These are phyloP conservation scores for Chelonus insularis DNA, from an alignment of 1,140 invertebrate genomes.

Conservation along the genomic window DNA sequence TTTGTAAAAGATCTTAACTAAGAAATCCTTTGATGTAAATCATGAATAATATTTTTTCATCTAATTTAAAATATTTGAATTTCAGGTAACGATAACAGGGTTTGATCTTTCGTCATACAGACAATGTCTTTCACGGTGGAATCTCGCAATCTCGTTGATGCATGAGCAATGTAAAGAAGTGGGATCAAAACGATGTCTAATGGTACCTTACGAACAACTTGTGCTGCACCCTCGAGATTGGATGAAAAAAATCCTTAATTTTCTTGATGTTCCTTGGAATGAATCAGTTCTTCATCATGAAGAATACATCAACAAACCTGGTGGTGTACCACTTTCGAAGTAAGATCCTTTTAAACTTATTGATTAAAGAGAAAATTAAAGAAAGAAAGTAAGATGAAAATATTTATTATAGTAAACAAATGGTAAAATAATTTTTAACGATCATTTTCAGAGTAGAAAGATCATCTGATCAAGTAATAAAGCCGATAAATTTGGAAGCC, in stretches of 20 bases:
- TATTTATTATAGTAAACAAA: too few species aligned
- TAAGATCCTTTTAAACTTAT: too few species aligned
- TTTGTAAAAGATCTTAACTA: too few species aligned
- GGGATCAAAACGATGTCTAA: conserved; percentile 81
- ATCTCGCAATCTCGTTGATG: conserved; percentile 92
- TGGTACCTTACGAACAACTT: conserved; percentile 95
- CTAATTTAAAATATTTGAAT: conserved; percentile 19
- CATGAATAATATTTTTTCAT: background rate
- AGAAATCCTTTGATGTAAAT: too few species aligned
- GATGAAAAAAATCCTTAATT: conserved; percentile 88
- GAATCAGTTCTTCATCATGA: conserved; percentile 97
- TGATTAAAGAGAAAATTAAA: too few species aligned
- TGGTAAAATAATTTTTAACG: too few species aligned
- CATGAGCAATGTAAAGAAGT: conserved; percentile 90
- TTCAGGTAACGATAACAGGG: conserved; percentile 93
- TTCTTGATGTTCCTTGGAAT: conserved; percentile 93
- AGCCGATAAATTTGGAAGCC: conserved; percentile 96
- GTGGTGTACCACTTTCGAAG: conserved; percentile 91
- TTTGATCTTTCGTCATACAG: conserved; percentile 93
- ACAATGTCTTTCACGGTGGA: conserved; percentile 95
- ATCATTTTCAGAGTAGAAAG: conserved; percentile 89
- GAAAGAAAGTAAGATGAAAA: too few species aligned
- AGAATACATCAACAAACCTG: conserved; percentile 93
- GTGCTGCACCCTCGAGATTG: conserved; percentile 90
- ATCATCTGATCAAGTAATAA: conserved; percentile 98